phyloP scores from a whole-genome alignment of 2,113 vertebrate species.

The Cyrtonyx montezumae region DNA sequence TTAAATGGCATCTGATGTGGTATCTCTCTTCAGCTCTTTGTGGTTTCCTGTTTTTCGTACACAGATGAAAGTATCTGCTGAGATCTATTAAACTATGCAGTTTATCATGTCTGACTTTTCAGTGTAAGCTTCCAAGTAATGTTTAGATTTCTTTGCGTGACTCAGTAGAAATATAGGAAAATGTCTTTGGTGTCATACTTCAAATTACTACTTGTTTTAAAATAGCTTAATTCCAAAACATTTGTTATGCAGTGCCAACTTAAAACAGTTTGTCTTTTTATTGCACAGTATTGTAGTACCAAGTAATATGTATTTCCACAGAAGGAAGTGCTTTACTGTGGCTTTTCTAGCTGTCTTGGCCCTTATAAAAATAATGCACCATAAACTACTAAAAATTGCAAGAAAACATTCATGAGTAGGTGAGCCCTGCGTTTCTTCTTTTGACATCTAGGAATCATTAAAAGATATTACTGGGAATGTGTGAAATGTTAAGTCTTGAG shows the following conservation, averaged over 20 bases:
- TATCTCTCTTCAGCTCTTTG: conserved; percentile 71
- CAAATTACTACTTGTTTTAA: neutral
- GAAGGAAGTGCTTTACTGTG: neutral
- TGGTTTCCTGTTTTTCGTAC: conserved; percentile 84
- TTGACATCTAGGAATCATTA: neutral
- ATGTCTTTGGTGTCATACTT: neutral
- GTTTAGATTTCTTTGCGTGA: neutral
- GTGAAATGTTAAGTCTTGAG: neutral
- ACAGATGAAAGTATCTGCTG: conserved; percentile 66
- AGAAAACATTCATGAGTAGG: neutral
- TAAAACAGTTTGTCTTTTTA: neutral
- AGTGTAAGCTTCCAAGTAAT: neutral
- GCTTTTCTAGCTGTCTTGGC: neutral
- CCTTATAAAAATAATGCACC: neutral
- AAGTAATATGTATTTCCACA: neutral
- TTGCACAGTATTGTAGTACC: fast-evolving
- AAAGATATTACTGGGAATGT: neutral
- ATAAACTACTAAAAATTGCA: neutral
- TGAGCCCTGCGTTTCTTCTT: neutral
- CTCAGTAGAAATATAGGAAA: neutral
- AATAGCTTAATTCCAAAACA: neutral
- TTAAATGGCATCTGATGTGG: conserved; percentile 78
- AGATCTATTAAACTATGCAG: conserved; percentile 50
- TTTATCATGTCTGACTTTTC: conserved; percentile 57
- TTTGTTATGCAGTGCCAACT: neutral